phyloP scores from a whole-genome alignment of 2,113 vertebrate species.

The Podarcis cretensis region DNA sequence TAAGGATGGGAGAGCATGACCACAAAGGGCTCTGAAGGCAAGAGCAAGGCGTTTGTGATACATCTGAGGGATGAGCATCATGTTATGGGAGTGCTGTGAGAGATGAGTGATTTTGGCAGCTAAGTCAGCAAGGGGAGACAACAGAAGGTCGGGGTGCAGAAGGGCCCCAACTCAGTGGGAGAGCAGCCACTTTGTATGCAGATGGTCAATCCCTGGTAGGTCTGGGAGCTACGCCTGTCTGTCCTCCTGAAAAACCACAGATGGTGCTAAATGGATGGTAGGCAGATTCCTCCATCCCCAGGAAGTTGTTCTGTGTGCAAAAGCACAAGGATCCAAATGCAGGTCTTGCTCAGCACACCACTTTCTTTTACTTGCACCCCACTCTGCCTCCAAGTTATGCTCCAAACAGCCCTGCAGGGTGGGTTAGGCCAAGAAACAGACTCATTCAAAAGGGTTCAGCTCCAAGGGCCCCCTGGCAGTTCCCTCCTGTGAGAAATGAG shows the following conservation, averaged over 20 bases:
- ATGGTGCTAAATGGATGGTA: neutral
- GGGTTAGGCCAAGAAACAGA: too few relatives aligned
- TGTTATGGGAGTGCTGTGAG: neutral
- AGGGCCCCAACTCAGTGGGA: neutral
- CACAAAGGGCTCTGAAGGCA: neutral
- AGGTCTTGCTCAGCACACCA: too few relatives aligned
- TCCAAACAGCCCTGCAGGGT: too few relatives aligned
- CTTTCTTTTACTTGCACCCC: too few relatives aligned
- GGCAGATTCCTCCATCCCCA: too few relatives aligned
- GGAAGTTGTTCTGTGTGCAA: too few relatives aligned
- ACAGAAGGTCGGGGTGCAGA: neutral
- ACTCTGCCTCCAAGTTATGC: too few relatives aligned
- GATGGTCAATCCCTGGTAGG: neutral
- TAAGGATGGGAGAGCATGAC: neutral
- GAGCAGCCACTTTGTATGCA: neutral
- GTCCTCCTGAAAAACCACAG: too few relatives aligned
- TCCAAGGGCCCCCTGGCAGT: too few relatives aligned
- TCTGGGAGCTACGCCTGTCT: neutral
- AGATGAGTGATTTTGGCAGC: neutral
- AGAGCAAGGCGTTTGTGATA: neutral
- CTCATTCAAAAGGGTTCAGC: too few relatives aligned
- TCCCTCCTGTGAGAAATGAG: too few relatives aligned
- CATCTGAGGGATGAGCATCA: neutral
- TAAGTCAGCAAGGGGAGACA: neutral
- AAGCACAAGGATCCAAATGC: too few relatives aligned